These are phyloP conservation scores for Cenopis cana DNA, from an alignment of 2,888 invertebrate species.

Conservation along the genomic window DNA sequence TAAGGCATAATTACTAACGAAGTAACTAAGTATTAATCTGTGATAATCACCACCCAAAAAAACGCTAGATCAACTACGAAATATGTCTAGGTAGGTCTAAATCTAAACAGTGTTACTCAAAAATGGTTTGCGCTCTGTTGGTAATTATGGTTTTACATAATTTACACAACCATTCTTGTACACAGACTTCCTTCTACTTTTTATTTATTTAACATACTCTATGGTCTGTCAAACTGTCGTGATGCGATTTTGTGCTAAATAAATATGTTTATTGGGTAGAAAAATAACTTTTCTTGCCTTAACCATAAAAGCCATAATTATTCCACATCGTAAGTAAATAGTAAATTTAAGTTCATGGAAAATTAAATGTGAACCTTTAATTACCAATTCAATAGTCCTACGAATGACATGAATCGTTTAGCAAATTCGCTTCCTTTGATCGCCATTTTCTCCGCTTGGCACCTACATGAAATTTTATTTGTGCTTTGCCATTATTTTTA, in stretches of 20 bases:
- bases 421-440: conserved; percentile 9
- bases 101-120: no score
- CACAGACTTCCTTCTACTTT: no score
- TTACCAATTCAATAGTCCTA: not conserved
- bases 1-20: no score
- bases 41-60: no score
- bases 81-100: no score
- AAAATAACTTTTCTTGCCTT: conserved; percentile 10
- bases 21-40: no score
- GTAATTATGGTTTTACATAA: no score
- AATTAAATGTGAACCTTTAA: not conserved
- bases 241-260: conserved; percentile 14
- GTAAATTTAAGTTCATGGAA: not conserved
- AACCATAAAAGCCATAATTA: conserved; percentile 14
- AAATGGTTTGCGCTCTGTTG: no score
- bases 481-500: not conserved
- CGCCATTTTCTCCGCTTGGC: conserved; percentile 43
- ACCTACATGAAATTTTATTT: conserved; percentile 37
- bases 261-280: conserved; percentile 1
- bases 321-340: conserved; percentile 5
- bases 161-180: no score
- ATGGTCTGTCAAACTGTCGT: not conserved
- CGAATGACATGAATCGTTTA: not conserved
- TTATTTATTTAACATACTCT: not conserved
- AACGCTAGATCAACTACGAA: no score